Conservation (phyloP, 2,888 invertebrate genomes). For the Uloborus plumipes region DNA sequence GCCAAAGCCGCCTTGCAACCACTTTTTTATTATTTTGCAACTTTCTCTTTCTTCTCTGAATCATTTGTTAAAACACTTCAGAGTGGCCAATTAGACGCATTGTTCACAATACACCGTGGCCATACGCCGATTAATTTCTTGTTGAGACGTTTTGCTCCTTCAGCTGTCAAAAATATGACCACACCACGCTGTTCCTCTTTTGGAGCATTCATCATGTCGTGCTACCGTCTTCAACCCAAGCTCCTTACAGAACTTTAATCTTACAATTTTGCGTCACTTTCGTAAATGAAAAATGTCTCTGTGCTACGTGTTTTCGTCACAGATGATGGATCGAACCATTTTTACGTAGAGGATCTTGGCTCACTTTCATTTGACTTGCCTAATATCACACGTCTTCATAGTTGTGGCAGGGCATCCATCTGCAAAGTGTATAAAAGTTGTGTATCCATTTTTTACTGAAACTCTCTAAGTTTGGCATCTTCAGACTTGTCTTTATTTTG, state of each 20-base stretch:
- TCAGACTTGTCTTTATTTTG: no score
- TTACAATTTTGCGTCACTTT: no score
- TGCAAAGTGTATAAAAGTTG: no score
- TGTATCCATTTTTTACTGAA: no score
- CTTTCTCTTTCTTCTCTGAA: no score
- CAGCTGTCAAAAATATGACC: conserved; percentile 4
- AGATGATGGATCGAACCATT: neutral
- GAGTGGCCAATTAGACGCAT: neutral
- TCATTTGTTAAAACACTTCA: no score
- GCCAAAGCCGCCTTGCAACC: no score
- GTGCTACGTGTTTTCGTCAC: neutral
- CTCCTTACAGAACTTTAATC: neutral
- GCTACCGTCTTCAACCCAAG: neutral
- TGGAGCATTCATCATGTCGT: conserved; percentile 2
- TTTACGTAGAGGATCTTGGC: neutral
- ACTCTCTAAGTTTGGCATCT: no score
- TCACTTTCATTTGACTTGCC: no score
- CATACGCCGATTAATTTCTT: conserved; percentile 7
- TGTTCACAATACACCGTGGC: neutral
- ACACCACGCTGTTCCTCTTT: conserved; percentile 7
- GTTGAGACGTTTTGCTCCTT: conserved; percentile 1
- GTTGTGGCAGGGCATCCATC: no score
- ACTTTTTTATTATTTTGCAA: no score
- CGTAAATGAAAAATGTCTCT: neutral
- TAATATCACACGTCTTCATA: no score